Percentiles rank a stretch among this genome's conserved stretches.
Evolutionary conservation across 2,888 invertebrate species (phyloP).

Genomic region (Acrobasis repandana): DNA sequence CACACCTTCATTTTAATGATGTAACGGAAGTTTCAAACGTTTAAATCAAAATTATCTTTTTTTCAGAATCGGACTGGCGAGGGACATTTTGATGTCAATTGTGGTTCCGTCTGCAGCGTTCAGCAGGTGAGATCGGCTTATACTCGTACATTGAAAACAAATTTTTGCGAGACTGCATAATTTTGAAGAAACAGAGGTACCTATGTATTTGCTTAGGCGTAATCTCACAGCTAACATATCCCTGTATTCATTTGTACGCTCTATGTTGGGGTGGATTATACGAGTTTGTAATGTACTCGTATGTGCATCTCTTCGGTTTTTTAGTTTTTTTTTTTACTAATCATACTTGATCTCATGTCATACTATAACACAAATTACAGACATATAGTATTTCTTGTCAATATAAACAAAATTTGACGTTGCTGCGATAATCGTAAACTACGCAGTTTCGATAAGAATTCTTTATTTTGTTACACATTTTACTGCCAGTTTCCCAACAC

Average conservation of each 20-base stretch:
- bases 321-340: no score
- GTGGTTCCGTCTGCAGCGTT: slow-evolving; percentile 87
- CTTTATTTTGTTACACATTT: slow-evolving; percentile 47
- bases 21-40: neutral
- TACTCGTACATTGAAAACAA: no score
- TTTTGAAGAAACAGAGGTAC: no score
- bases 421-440: slow-evolving; percentile 35
- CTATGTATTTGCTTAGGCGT: no score
- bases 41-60: slow-evolving; percentile 19
- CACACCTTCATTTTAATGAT: neutral
- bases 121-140: slow-evolving; percentile 83
- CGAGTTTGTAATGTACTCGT: no score
- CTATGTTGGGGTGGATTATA: no score
- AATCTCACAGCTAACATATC: no score
- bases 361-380: neutral
- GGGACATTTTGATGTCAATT: slow-evolving; percentile 86
- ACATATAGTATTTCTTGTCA: slow-evolving; percentile 24
- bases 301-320: no score
- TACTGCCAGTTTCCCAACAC: slow-evolving; percentile 32
- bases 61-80: slow-evolving; percentile 87
- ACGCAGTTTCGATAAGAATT: slow-evolving; percentile 49
- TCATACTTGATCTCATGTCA: no score
- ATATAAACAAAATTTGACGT: slow-evolving; percentile 36
- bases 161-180: no score
- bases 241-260: no score